Percentiles rank a stretch among this genome's conserved stretches.
Evolutionary conservation across 1,140 invertebrate species (phyloP).

Genomic region (Zaprionus taronus): DNA sequence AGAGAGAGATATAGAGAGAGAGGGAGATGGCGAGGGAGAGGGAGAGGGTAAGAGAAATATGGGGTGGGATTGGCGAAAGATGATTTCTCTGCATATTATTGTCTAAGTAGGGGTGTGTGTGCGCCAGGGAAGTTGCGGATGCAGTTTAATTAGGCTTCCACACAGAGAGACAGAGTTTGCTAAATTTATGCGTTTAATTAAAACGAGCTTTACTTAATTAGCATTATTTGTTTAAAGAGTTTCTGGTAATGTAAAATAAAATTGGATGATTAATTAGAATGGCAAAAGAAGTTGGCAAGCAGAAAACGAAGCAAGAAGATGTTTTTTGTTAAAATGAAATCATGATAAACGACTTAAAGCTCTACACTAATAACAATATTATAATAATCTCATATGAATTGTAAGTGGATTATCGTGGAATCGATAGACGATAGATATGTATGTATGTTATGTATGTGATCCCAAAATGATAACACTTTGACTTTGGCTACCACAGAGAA

Average conservation of each 20-base stretch:
- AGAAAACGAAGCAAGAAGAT: neutral
- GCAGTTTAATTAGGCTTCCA: slow-evolving; percentile 56
- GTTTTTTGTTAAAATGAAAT: neutral
- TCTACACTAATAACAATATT: neutral
- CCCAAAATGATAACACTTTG: neutral
- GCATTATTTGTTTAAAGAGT: slow-evolving; percentile 22
- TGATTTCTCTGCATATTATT: slow-evolving; percentile 36
- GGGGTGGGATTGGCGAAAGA: neutral
- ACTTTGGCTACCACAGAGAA: neutral
- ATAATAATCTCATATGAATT: neutral
- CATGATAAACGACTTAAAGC: neutral
- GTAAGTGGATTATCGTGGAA: neutral
- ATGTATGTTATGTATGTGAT: neutral
- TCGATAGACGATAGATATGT: neutral
- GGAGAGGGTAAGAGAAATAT: neutral
- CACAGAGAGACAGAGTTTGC: slow-evolving; percentile 25
- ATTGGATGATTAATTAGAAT: slow-evolving; percentile 11
- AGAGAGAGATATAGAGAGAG: neutral
- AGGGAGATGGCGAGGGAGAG: neutral
- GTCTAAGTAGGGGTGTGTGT: slow-evolving; percentile 14
- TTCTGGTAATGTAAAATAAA: slow-evolving; percentile 24
- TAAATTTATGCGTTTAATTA: slow-evolving; percentile 57
- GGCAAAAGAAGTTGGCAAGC: neutral
- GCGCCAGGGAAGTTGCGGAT: slow-evolving; percentile 7
- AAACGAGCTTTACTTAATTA: slow-evolving; percentile 49